Evolutionary conservation across 1,140 invertebrate species (phyloP), one percentile per base, ranked within the genome.

Genomic region (fruit fly (Drosophila melanogaster)): DNA sequence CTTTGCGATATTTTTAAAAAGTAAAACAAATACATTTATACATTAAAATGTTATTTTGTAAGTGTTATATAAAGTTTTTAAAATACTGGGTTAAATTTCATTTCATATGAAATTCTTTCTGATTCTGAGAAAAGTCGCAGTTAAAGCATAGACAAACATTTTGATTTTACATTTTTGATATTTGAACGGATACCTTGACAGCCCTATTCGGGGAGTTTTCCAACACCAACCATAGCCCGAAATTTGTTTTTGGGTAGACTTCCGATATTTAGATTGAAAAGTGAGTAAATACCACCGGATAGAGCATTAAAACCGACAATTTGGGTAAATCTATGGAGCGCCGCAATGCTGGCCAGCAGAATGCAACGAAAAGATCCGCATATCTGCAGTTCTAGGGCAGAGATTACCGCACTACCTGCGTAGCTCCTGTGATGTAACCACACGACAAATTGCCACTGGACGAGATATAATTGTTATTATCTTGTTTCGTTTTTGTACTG

Each of bases 401-500:
- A 38, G 69, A 59, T 30, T 50, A 22, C 4, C 37, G 11, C 26
- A 51, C 17, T 49, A 43, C 12, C 49, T 46, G 26, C 14, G 4
- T 2, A 50, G 49, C 61, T 83, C 47, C 74, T 85, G 83, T 86
- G 83, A 86, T 86, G 83, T 86, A 86, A 86, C 83, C 83, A 58
- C 56, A 64, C 58, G 8, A 50, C 49, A 44, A 72, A 57, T 56
- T 47, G 53, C 61, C 49, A 67, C 24, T 38, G 54, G 37, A 35
- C 47, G 49, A 43, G 22, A 40, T 43, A 19, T 57, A 54, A 17
- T 43, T 72, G 38, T 73, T 80, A 40, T 35, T 46, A 58, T 64
- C 49, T 19, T 41, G n/a, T 8, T 40, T 51, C 43, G 47, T 43
- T 19, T 22, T 24, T 1, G 15, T 58, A 19, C 24, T 62, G 14